A percentile compares a stretch with the other conserved stretches of the same genome.
These are phyloP conservation scores for Chionodraco myersi DNA, from an alignment of 2,113 vertebrate genomes.

Conservation along the genomic window DNA sequence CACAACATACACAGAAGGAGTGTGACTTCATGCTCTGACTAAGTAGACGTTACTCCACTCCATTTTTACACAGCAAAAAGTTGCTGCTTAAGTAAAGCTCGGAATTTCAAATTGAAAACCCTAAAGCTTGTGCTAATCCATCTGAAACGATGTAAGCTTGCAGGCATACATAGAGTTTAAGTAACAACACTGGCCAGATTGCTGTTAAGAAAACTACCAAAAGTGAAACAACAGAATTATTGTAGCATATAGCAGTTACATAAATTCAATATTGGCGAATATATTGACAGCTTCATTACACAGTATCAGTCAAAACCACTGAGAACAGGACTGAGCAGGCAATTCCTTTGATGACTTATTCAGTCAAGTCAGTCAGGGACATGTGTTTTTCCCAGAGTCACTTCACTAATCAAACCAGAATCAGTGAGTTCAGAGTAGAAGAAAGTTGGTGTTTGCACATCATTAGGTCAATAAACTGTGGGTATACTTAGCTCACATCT, in stretches of 20 bases:
- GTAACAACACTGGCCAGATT: neutral
- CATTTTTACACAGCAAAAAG: too few relatives aligned
- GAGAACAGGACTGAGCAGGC: conserved; percentile 30
- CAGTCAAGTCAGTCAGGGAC: conserved; percentile 46
- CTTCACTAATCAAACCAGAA: conserved; percentile 70
- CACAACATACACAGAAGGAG: too few relatives aligned
- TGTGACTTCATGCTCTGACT: too few relatives aligned
- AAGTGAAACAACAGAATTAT: neutral
- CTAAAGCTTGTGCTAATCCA: neutral
- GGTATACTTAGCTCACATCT: conserved; percentile 58
- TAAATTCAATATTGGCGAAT: conserved; percentile 16
- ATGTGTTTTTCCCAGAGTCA: conserved; percentile 50
- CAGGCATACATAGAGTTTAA: neutral
- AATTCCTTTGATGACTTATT: conserved; percentile 37
- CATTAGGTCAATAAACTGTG: conserved; percentile 67
- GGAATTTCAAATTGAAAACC: too few relatives aligned
- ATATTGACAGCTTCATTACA: conserved; percentile 8
- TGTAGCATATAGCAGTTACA: neutral
- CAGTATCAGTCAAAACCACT: conserved; percentile 26
- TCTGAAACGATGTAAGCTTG: neutral
- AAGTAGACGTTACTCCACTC: too few relatives aligned
- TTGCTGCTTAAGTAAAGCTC: too few relatives aligned
- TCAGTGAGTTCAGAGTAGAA: conserved; percentile 47
- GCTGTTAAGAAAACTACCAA: neutral
- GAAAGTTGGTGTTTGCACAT: conserved; percentile 47